A percentile compares a stretch with the other conserved stretches of the same genome.
Conservation (phyloP, 2,888 invertebrate species). For the Koerneria pararmatus region DNA sequence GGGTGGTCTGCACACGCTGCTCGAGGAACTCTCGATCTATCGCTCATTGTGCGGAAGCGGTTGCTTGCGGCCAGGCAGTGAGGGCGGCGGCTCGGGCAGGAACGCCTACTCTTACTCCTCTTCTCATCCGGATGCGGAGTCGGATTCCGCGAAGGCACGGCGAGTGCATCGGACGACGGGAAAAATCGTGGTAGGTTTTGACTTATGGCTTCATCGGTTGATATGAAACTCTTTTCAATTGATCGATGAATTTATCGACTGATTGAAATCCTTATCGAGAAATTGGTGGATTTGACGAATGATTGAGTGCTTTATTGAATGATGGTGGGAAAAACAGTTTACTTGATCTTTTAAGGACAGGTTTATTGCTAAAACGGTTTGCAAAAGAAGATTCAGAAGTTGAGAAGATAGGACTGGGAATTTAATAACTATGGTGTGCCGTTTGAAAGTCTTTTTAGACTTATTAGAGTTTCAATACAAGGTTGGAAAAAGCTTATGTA, state of each 20-base stretch:
- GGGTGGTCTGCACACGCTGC: constrained; percentile 39
- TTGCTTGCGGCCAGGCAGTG: neutral
- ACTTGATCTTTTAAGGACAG: too few relatives aligned
- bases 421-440: too few relatives aligned
- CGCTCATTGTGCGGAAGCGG: constrained; percentile 25
- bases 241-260: neutral
- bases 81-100: neutral
- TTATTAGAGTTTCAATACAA: too few relatives aligned
- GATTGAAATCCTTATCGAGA: neutral
- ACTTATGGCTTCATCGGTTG: neutral
- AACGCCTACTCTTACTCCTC: neutral
- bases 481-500: too few relatives aligned
- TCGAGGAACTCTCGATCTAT: constrained; percentile 43
- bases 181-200: constrained; percentile 14
- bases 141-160: constrained; percentile 16
- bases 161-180: constrained; percentile 9
- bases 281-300: too few relatives aligned
- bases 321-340: too few relatives aligned
- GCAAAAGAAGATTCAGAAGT: too few relatives aligned
- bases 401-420: too few relatives aligned
- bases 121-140: constrained; percentile 19
- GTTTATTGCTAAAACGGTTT: too few relatives aligned
- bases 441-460: too few relatives aligned
- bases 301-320: too few relatives aligned
- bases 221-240: neutral